phyloP scores from a whole-genome alignment of 2,888 invertebrate species.

The Caenorhabditis sp. region DNA sequence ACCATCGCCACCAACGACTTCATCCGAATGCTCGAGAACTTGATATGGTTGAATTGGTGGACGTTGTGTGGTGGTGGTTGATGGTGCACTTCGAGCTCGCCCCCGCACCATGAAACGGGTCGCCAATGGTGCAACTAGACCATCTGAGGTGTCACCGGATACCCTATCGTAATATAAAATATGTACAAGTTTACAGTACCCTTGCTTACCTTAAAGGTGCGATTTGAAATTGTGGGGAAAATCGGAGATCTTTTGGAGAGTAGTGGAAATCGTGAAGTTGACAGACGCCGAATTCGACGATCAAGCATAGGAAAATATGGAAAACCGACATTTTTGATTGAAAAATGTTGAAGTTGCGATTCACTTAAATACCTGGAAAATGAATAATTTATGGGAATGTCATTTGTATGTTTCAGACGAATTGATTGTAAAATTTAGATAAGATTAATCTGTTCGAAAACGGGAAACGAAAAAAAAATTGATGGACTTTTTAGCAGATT shows the following conservation, averaged over 20 bases:
- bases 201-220: background rate
- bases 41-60: constrained; percentile 12
- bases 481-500: background rate
- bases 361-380: background rate
- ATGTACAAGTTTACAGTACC: no score
- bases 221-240: background rate
- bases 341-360: no score
- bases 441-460: background rate
- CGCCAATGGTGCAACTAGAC: background rate
- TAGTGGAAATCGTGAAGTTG: background rate
- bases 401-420: background rate
- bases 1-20: constrained; percentile 12
- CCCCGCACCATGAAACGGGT: background rate
- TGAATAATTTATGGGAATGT: no score
- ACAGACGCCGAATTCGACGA: background rate
- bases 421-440: background rate
- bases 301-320: background rate
- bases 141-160: background rate
- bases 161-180: no score
- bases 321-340: no score
- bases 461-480: background rate
- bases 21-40: constrained; percentile 14
- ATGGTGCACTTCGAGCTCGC: background rate
- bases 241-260: background rate
- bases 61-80: background rate